phyloP scores from a whole-genome alignment of 2,888 invertebrate species.

The Elysia crispata region DNA sequence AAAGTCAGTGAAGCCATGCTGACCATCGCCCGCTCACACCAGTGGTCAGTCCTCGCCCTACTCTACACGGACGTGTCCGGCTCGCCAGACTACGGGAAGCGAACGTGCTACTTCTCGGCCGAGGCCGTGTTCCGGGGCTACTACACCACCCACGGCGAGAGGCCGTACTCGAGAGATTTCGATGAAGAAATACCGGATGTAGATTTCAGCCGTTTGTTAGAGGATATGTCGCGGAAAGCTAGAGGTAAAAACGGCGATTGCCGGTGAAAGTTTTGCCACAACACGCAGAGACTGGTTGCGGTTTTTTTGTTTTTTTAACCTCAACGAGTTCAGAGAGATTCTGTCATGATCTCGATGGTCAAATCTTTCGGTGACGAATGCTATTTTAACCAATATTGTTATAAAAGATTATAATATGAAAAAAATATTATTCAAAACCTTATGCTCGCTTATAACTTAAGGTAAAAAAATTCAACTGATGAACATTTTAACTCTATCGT shows the following conservation, averaged over 20 bases:
- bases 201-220: background rate
- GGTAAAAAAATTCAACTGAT: too few relatives aligned
- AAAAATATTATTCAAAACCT: too few relatives aligned
- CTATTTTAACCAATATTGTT: too few relatives aligned
- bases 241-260: conserved; percentile 30
- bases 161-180: conserved; percentile 19
- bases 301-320: too few relatives aligned
- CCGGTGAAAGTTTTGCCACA: background rate
- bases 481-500: too few relatives aligned
- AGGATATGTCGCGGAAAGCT: background rate
- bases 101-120: conserved; percentile 33
- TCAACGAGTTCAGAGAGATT: too few relatives aligned
- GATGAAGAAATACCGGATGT: background rate
- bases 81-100: background rate
- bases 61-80: conserved; percentile 31
- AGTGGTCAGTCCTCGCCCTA: conserved; percentile 28
- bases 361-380: too few relatives aligned
- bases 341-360: too few relatives aligned
- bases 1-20: conserved; percentile 23
- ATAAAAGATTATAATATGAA: too few relatives aligned
- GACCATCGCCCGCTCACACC: background rate
- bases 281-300: too few relatives aligned
- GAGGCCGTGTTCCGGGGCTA: conserved; percentile 30
- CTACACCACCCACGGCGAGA: background rate
- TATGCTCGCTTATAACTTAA: too few relatives aligned